Base-by-base conservation (phyloP, 2,113 vertebrate genomes). In the Corynorhinus townsendii region DNA sequence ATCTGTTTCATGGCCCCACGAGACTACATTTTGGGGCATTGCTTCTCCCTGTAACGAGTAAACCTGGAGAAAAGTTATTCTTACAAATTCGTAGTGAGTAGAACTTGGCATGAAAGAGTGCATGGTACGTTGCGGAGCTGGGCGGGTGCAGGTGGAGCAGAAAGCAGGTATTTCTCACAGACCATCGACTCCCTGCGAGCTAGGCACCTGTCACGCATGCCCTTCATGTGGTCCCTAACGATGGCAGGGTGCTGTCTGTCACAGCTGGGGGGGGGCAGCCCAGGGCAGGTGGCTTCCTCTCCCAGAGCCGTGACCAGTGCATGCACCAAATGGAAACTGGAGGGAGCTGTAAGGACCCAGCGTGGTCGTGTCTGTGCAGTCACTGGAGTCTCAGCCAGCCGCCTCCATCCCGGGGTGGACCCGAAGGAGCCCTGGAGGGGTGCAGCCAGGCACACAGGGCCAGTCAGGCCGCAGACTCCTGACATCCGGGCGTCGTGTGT, bases 101-200 rank as follows among this genome's bases (percentile, higher is more conserved):
- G 30, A 95, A 69, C 24, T 73, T 52, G 45, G 85, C 30, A 38
- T 20, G 86, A 72, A 0, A 22, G 30, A 81, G 30, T 17, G 38
- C 17, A 24, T 28, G 11, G 30, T 52, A 33, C 1, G 72, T 66
- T 89, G 19, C 26, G 68, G 72, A 64, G 54, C 77, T 75, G 89
- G 77, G 87, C 24, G n/a, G 35, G 35, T 22, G 35, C 38, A 71
- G n/a, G 20, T 43, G 71, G 79, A 89, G 68, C 93, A 96, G 88
- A 92, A 92, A 95, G 88, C 66, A 79, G 64, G 76, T 90, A 79
- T 94, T 90, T 93, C 79, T 66, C 86, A 73, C 43, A 92, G 93
- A n/a, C 15, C 52, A 69, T 71, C 75, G 88, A 75, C 38, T 76
- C 64, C 69, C 88, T 52, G 15, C 66, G 52, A 95, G 69, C 30